Evolutionary conservation across 2,797 vertebrate species (phyloP).

Genomic region (Thaleichthys pacificus): DNA sequence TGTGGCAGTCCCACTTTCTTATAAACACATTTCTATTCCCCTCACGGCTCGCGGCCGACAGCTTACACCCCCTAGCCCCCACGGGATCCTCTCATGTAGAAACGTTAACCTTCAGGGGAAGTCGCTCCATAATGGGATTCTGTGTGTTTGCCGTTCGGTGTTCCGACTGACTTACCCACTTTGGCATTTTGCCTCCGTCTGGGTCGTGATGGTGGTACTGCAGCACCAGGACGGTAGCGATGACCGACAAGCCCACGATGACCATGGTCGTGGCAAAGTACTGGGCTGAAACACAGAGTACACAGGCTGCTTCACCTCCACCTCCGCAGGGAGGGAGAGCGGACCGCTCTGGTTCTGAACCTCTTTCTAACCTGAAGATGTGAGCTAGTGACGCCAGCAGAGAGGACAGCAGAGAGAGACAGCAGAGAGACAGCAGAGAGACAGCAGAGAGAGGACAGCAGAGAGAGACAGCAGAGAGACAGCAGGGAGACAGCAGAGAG

Average conservation of each 20-base stretch:
- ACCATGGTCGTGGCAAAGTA: constrained; percentile 77
- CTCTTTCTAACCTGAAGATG: no score
- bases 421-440: no score
- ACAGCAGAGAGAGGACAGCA: no score
- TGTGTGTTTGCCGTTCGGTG: no score
- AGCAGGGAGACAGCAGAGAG: no score
- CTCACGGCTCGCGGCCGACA: neutral
- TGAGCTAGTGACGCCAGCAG: no score
- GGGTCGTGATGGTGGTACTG: constrained; percentile 75
- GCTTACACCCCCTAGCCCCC: neutral
- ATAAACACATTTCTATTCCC: constrained; percentile 16
- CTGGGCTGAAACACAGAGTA: constrained; percentile 62
- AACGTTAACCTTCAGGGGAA: constrained; percentile 36
- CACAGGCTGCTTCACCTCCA: neutral
- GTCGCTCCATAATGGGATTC: neutral
- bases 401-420: no score
- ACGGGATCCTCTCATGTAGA: neutral
- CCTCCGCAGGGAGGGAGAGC: neutral
- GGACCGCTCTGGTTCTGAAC: neutral
- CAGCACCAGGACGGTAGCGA: constrained; percentile 73
- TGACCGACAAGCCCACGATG: constrained; percentile 73
- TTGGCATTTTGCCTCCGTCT: constrained; percentile 70
- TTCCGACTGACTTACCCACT: constrained; percentile 59
- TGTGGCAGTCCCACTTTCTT: neutral
- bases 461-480: no score